These are phyloP conservation scores for Pseudochirops corinnae DNA, from an alignment of 2,797 vertebrate genomes.

Conservation along the genomic window DNA sequence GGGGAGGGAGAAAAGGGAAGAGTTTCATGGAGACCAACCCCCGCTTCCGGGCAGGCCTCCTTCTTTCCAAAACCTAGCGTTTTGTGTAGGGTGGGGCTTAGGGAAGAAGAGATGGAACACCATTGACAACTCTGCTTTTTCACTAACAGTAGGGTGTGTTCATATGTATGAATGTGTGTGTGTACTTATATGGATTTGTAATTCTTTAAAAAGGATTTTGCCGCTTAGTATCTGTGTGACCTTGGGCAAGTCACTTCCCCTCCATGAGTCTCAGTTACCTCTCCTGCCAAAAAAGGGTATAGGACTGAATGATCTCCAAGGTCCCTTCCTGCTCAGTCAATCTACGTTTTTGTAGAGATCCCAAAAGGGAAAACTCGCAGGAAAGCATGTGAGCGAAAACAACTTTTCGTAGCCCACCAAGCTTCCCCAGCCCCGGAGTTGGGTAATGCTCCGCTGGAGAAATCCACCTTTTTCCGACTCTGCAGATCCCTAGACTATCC, in stretches of 20 bases:
- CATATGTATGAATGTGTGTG: not conserved
- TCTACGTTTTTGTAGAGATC: not conserved
- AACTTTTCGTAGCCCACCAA: not conserved
- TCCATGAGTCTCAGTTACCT: not conserved
- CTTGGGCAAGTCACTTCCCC: not conserved
- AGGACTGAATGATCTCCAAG: not conserved
- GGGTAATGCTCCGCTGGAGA: not conserved
- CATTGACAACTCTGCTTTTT: not conserved
- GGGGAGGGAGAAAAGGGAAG: not conserved
- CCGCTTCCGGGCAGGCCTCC: not conserved
- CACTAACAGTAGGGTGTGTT: not conserved
- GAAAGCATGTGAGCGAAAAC: not conserved
- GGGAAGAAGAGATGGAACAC: not conserved
- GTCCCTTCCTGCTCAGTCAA: not conserved
- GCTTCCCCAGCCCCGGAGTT: not conserved
- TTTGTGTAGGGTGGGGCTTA: not conserved
- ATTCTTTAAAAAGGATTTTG: not conserved
- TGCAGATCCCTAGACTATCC: not conserved
- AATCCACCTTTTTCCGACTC: not conserved
- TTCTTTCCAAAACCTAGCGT: not conserved
- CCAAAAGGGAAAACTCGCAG: not conserved
- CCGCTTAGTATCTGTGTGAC: not conserved
- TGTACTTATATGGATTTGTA: not conserved
- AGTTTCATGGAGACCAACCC: not conserved
- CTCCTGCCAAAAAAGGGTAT: not conserved